phyloP scores from a whole-genome alignment of 1,140 invertebrate genomes.

The Cydia fagiglandana region DNA sequence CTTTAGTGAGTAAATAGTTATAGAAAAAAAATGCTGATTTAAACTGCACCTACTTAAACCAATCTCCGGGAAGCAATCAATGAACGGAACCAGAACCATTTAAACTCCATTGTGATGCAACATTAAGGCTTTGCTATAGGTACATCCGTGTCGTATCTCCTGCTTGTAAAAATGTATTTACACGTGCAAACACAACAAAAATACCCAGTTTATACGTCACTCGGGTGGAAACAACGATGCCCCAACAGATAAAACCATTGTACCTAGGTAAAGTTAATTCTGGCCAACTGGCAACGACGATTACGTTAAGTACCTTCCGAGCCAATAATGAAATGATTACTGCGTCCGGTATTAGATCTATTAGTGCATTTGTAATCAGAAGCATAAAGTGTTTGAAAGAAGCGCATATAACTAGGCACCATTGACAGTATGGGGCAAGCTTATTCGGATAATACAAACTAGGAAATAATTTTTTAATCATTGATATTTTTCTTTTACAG shows the following conservation, averaged over 20 bases:
- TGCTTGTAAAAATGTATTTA: conserved; percentile 29
- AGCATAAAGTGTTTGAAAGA: conserved; percentile 45
- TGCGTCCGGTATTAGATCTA: conserved; percentile 54
- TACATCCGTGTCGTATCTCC: conserved; percentile 53
- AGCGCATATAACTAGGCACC: conserved; percentile 1
- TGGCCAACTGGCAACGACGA: conserved; percentile 52
- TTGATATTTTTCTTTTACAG: conserved; percentile 52
- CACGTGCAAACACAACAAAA: conserved; percentile 29
- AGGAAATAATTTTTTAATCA: conserved; percentile 2
- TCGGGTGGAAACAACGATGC: conserved; percentile 41
- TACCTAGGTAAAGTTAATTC: conserved; percentile 66
- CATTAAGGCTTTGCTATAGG: conserved; percentile 38
- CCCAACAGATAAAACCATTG: conserved; percentile 53
- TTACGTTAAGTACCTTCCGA: conserved; percentile 61
- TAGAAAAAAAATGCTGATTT: not conserved
- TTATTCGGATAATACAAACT: conserved; percentile 15
- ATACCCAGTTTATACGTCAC: conserved; percentile 36
- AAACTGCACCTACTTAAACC: conserved; percentile 35
- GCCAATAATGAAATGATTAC: conserved; percentile 71
- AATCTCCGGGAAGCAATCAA: conserved; percentile 40
- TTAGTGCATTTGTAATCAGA: conserved; percentile 65
- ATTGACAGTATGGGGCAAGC: not conserved
- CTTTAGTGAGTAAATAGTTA: not conserved
- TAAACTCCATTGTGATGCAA: conserved; percentile 49
- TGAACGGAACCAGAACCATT: conserved; percentile 53